Base-by-base conservation (phyloP, 2,113 vertebrate genomes). In the Clarias gariepinus region DNA sequence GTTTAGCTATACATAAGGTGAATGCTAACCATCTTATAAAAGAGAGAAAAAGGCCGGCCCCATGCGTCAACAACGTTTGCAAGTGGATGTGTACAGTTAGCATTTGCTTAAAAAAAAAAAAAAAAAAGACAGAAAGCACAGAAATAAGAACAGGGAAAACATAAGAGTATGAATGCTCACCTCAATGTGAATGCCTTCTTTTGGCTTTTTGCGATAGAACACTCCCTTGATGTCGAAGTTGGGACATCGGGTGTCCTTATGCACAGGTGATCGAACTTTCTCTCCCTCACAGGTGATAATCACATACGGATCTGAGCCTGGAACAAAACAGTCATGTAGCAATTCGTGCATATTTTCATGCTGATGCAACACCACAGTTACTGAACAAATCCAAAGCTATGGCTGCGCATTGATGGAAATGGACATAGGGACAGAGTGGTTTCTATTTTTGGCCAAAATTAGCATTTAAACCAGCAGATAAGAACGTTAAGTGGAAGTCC, bases 201-300 rank as follows among this genome's bases (percentile, higher is more conserved):
- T 94, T 0, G 94, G 93, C 61, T 98, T 98, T 95, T 97, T 98
- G 87, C 97, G 96, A 92, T 98, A 99, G 95, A 99, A 99, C 64
- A 99, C 69, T 0, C 95, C 98, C 89, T 99, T 99, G 36, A 96
- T 92, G 0, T 99, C 92, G 0, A 99, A 99, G 81, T 92, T 92
- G 0, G 98, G 98, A 0, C 91, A 93, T 1, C 95, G 86, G 0
- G 94, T 97, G 89, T 95, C 93, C 89, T 96, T 97, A 88, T 95
- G 92, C 80, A 97, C 94, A 0, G 95, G 88, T 0, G 97, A 98
- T 10, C 94, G 94, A 81, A 99, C 96, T 23, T 97, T 97, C 21
- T 95, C 88, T 4, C 98, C 97, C 90, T 98, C 98, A 0, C 97
- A 98, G 60, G 94, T 95, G 61, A 99, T 98, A 90, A 98, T 96